Conservation (phyloP, 2,113 vertebrate genomes). For the Corythaixoides concolor region DNA sequence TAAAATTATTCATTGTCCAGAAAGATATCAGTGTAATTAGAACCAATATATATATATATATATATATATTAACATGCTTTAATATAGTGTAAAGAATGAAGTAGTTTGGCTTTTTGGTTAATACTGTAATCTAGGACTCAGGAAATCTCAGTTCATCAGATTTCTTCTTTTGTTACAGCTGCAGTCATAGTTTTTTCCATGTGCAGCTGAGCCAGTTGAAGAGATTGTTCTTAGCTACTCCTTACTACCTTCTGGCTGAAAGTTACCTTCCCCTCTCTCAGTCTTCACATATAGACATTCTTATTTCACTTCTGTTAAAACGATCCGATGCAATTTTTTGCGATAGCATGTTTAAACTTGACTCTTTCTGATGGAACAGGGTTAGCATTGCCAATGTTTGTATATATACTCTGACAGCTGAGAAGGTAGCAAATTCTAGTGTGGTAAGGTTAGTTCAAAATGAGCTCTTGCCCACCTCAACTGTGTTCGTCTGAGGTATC, state of each 20-base stretch:
- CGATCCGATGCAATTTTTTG: neutral
- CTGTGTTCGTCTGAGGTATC: neutral
- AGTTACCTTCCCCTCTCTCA: neutral
- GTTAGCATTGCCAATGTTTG: neutral
- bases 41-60: no score
- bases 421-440: neutral
- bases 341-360: neutral
- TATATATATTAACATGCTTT: neutral
- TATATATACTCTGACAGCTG: neutral
- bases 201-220: neutral
- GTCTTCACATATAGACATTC: neutral
- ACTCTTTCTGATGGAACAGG: neutral
- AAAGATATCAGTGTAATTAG: neutral
- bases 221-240: neutral
- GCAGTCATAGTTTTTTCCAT: neutral
- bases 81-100: neutral
- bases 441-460: neutral
- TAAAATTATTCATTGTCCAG: neutral
- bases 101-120: neutral
- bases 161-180: neutral
- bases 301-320: neutral
- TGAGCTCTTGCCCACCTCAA: neutral
- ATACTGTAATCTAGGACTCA: neutral
- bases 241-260: neutral
- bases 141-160: neutral